phyloP scores from a whole-genome alignment of 92 coral and sea anemone genomes.

The Phymanthus crucifer region DNA sequence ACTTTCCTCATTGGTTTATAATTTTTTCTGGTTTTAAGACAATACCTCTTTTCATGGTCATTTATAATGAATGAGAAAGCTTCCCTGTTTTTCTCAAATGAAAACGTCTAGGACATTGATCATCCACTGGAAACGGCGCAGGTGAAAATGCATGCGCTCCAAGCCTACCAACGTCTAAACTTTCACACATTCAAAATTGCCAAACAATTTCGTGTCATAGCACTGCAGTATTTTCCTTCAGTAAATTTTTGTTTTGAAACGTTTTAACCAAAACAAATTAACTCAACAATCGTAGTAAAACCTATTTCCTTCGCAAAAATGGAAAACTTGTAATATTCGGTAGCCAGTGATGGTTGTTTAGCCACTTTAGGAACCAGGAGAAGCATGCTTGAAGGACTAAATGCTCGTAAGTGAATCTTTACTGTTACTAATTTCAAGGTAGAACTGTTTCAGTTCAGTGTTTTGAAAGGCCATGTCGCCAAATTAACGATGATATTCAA shows the following conservation, averaged over 20 bases:
- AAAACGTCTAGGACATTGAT: background rate
- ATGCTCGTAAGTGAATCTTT: background rate
- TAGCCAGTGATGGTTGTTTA: background rate
- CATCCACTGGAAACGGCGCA: background rate
- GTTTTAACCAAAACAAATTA: conserved; percentile 9
- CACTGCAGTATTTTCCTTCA: background rate
- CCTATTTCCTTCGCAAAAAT: background rate
- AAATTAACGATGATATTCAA: conserved; percentile 9
- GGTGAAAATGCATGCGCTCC: background rate
- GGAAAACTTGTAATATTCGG: background rate
- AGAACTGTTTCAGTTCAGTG: background rate
- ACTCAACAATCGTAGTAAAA: background rate
- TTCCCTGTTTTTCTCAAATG: background rate
- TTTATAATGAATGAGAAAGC: too few relatives aligned
- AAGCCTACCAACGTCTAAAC: background rate
- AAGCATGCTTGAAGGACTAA: background rate
- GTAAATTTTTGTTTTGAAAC: background rate
- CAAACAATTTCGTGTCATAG: background rate
- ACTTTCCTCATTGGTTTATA: too few relatives aligned
- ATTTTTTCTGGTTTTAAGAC: background rate
- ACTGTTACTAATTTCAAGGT: background rate
- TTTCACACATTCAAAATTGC: background rate
- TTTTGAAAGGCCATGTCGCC: background rate
- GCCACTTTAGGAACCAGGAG: background rate
- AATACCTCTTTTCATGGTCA: too few relatives aligned